These are phyloP conservation scores for Colistium nudipinnis DNA, from an alignment of 2,113 vertebrate species.

Conservation along the genomic window DNA sequence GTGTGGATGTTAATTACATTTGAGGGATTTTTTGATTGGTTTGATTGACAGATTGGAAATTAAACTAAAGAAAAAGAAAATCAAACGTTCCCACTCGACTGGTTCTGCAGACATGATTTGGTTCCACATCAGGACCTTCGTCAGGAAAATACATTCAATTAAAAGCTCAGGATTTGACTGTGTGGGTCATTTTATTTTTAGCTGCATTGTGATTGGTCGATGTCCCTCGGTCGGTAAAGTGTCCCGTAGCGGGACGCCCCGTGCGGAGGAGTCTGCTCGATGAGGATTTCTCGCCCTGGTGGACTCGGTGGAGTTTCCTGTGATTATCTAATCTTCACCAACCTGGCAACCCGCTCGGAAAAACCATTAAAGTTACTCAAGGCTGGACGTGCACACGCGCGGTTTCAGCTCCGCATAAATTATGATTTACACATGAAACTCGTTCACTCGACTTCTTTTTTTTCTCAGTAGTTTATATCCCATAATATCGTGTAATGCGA, in stretches of 20 bases:
- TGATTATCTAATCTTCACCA: conserved; percentile 49
- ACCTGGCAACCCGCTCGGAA: conserved; percentile 30
- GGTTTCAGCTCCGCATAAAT: conserved; percentile 8
- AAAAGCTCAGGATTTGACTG: conserved; percentile 42
- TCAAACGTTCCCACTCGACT: conserved; percentile 17
- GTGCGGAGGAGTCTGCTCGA: background rate
- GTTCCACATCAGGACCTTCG: conserved; percentile 14
- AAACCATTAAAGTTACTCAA: conserved; percentile 18
- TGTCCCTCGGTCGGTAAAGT: conserved; percentile 22
- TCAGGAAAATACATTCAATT: conserved; percentile 33
- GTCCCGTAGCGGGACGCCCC: conserved; percentile 45
- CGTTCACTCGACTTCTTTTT: too few relatives aligned
- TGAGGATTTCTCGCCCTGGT: conserved; percentile 19
- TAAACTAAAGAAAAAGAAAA: background rate
- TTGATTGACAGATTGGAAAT: conserved; percentile 28
- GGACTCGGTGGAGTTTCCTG: conserved; percentile 38
- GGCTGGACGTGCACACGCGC: too few relatives aligned
- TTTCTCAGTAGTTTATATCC: conserved; percentile 31
- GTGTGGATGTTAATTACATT: conserved; percentile 37
- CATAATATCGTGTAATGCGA: conserved; percentile 35
- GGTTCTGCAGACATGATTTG: conserved; percentile 12
- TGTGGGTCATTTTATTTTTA: conserved; percentile 15
- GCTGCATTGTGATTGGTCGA: conserved; percentile 26
- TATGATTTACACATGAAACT: conserved; percentile 17
- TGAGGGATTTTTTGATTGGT: conserved; percentile 32